Evolutionary conservation across 1,140 invertebrate species (phyloP), one percentile per base, ranked within the genome.

Genomic region (Diabrotica undecimpunctata): DNA sequence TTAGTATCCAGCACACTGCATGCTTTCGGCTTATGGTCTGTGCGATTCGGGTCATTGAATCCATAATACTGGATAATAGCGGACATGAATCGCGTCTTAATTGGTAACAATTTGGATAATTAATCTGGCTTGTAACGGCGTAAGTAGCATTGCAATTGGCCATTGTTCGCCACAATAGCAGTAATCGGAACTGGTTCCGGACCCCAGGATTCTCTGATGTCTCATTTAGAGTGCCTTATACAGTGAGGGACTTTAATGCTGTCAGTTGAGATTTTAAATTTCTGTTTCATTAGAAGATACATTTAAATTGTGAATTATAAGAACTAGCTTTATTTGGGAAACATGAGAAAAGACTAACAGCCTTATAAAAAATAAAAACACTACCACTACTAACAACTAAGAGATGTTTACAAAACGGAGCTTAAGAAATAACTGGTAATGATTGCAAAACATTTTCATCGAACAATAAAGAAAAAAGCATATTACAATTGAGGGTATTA

Each of bases 81-180:
- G 67, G 65, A 69, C 73, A 73, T 80, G 77, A 79, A 80, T 78
- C 74, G 75, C 76, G 75, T 78, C 79, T 80, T 80, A 80, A 80
- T 80, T 80, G 78, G 77, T 73, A 78, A 79, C 79, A 79, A 80
- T 80, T 80, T 78, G 72, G 73, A 77, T 77, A 80, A 80, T 80
- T 80, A 80, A 80, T 78, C 76, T 74, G 73, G 74, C 73, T 72
- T 72, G 76, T 73, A 73, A 72, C 70, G 69, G 77, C 73, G 70
- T 76, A 78, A 78, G 77, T 78, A 72, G 75, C 74, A 73, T 62
- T 68, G 75, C 77, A 77, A 78, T 78, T 78, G 77, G 74, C 69
- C 74, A 78, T 78, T 78, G 77, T 78, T 72, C 64, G 60, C 63
- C 64, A 78, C 77, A 78, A 78, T 78, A 66, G 75, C 68, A 72